Conservation (phyloP, 2,113 vertebrate genomes). For the Cacatua alba region DNA sequence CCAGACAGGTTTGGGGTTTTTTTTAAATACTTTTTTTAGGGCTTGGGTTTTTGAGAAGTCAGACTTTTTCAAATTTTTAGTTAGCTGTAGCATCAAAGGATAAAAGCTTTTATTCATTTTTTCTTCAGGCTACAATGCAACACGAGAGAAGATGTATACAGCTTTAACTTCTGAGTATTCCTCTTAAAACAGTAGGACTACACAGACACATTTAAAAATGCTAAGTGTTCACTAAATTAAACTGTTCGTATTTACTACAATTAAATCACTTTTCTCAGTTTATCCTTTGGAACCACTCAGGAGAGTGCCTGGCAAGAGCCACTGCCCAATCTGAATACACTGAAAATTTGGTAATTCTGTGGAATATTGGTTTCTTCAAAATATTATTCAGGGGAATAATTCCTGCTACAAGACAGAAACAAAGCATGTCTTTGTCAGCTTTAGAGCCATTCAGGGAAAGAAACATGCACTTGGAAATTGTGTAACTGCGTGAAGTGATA, state of each 20-base stretch:
- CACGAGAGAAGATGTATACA: background rate
- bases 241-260: background rate
- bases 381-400: background rate
- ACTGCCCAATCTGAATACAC: background rate
- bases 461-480: background rate
- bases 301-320: background rate
- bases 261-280: background rate
- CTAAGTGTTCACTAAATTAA: background rate
- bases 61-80: background rate
- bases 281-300: background rate
- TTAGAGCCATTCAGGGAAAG: background rate
- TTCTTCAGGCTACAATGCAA: background rate
- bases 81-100: background rate
- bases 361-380: background rate
- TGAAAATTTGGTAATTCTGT: background rate
- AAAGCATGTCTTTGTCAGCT: background rate
- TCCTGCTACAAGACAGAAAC: background rate
- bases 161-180: background rate
- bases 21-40: background rate
- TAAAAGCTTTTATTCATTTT: background rate
- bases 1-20: background rate
- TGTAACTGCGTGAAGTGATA: background rate
- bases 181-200: background rate
- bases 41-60: background rate
- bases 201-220: rapidly evolving